Conservation (phyloP, 53 echinoderm and acorn worm species). For the Apostichopus leukothele region DNA sequence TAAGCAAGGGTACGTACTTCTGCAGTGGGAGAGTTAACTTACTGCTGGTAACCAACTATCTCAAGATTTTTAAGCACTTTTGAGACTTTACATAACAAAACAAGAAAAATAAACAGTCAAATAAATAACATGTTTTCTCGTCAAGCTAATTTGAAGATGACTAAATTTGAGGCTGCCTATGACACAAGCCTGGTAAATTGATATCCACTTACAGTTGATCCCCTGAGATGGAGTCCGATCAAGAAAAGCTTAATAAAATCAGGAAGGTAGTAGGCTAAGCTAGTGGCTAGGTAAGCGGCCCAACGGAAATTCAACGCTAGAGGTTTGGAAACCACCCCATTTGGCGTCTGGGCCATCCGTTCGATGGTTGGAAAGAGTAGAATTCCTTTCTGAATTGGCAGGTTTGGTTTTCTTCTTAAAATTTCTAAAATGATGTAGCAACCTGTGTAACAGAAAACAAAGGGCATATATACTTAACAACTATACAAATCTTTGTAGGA, state of each 20-base stretch:
- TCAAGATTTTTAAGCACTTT: not conserved
- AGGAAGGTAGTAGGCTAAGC: slow-evolving; percentile 32
- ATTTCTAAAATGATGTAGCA: slow-evolving; percentile 91
- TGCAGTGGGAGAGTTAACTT: too few relatives aligned
- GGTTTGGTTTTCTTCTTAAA: slow-evolving; percentile 69
- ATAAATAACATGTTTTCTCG: too few relatives aligned
- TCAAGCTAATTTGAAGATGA: too few relatives aligned
- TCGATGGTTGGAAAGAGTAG: slow-evolving; percentile 94
- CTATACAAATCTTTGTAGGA: too few relatives aligned
- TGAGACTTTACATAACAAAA: too few relatives aligned
- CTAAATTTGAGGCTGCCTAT: too few relatives aligned
- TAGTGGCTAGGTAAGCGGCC: slow-evolving; percentile 4
- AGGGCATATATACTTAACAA: too few relatives aligned
- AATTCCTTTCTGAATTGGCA: slow-evolving; percentile 74
- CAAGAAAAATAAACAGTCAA: too few relatives aligned
- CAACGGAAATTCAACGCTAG: slow-evolving; percentile 47
- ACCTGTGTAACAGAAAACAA: slow-evolving; percentile 37
- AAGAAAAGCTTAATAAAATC: slow-evolving; percentile 9
- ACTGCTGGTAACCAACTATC: too few relatives aligned
- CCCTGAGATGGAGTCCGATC: slow-evolving; percentile 13
- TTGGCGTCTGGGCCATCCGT: slow-evolving; percentile 79
- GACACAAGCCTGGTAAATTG: not conserved
- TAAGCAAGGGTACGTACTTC: too few relatives aligned
- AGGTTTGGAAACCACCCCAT: slow-evolving; percentile 51
- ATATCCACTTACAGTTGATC: not conserved